These are phyloP conservation scores for Actinostola sp. DNA, from an alignment of 92 coral and sea anemone species.

Conservation along the genomic window DNA sequence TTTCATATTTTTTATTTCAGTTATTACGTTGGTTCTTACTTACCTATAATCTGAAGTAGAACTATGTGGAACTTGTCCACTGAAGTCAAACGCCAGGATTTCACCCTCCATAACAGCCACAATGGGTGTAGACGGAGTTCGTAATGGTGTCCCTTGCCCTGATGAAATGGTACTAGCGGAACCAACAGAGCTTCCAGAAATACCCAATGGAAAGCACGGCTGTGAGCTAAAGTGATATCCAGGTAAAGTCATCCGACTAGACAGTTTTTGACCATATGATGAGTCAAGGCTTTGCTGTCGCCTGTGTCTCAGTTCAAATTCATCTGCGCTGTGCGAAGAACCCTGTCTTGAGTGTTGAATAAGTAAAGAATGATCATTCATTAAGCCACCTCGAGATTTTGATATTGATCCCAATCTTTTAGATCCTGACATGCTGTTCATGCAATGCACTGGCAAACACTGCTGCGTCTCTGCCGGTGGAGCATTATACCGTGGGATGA, in stretches of 20 bases:
- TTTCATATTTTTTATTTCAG: neutral
- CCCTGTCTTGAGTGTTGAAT: conserved; percentile 71
- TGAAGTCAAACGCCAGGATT: conserved; percentile 76
- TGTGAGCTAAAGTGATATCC: conserved; percentile 57
- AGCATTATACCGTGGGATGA: conserved; percentile 61
- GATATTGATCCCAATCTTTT: conserved; percentile 5
- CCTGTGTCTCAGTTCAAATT: conserved; percentile 29
- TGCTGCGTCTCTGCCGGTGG: conserved; percentile 72
- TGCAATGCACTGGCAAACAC: conserved; percentile 73
- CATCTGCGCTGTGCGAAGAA: conserved; percentile 77
- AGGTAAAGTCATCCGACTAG: conserved; percentile 75
- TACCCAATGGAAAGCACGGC: conserved; percentile 65
- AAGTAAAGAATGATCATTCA: conserved; percentile 8
- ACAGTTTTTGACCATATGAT: conserved; percentile 25
- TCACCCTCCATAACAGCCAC: conserved; percentile 71
- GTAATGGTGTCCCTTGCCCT: conserved; percentile 90
- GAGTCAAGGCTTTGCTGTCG: conserved; percentile 40
- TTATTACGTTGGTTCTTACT: neutral
- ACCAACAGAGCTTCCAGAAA: conserved; percentile 66
- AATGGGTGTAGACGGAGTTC: conserved; percentile 88
- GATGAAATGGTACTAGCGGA: conserved; percentile 86
- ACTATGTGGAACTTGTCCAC: conserved; percentile 43
- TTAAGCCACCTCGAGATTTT: conserved; percentile 6
- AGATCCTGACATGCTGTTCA: conserved; percentile 24
- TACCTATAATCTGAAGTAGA: conserved; percentile 62